Base-by-base conservation (phyloP, 2,888 invertebrate species). In the Anarsia innoxiella region DNA sequence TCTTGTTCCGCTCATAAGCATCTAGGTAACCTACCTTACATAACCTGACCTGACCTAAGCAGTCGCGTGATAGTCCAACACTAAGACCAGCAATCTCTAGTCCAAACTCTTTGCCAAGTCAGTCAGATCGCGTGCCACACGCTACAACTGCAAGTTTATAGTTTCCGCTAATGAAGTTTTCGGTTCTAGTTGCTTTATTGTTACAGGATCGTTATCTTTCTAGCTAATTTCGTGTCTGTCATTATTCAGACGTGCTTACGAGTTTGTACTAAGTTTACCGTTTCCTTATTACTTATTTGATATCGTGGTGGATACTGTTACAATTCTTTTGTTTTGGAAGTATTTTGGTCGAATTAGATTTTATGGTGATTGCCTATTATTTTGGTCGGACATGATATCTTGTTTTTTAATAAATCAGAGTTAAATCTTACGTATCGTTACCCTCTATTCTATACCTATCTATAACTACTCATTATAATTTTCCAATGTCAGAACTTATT, bases 91-190 rank as follows among this genome's bases (percentile, higher is more conserved):
- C 8, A 19, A 19, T 19, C 19, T 19, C 3, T 19, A 8, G 19
- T 19, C 8, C 8, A 19, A 19, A 5, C 23, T 16, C 10, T 3
- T 16, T 19, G 15, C 12, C 23, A 23, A 12, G 31, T 19, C 31
- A 23, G 23, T 10, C 30, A 13, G 31, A 4, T 31, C 13, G 32
- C 32, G 23, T 32, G 32, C 23, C 23, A 3, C 32, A 32, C 32
- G 25, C n/a, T 3, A 27, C n/a, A 26, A 36, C 29, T n/a, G 28
- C 9, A n/a, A 14, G 19, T 31, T 40, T 36, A 40, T 33, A 27
- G 28, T 10, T 37, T 37, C 36, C 40, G 32, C 12, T 40, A 33
- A 36, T 25, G 25, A 31, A 39, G 36, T 27, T 36, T 38, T 30
- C 12, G 29, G 13, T 27, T 15, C 27, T 11, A n/a, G 16, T 23